phyloP scores from a whole-genome alignment of 2,888 invertebrate genomes.

The Caenorhabditis parvicauda region DNA sequence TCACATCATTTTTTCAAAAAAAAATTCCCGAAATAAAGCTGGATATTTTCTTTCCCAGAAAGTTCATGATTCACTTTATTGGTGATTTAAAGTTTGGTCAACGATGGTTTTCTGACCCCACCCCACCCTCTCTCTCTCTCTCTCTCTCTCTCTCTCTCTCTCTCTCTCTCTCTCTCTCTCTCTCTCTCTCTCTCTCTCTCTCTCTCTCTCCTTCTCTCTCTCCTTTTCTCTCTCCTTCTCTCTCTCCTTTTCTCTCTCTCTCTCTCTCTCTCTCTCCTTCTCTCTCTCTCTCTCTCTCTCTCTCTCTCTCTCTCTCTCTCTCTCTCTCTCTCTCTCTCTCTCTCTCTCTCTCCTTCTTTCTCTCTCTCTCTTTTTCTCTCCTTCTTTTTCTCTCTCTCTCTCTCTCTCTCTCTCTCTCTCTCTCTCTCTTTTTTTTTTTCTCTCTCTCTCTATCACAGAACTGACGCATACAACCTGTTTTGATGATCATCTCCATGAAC shows the following conservation, averaged over 20 bases:
- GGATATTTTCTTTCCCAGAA: no score
- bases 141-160: not conserved
- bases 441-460: not conserved
- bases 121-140: not conserved
- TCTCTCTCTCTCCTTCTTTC: not conserved
- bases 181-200: constrained; percentile 2
- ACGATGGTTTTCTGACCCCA: not conserved
- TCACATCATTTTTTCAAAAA: constrained; percentile 12
- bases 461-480: not conserved
- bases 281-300: constrained; percentile 15
- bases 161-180: not conserved
- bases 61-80: no score
- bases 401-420: not conserved
- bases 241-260: constrained; percentile 8
- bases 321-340: constrained; percentile 2
- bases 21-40: constrained; percentile 1
- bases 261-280: constrained; percentile 6
- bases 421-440: not conserved
- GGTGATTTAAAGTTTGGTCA: no score
- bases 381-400: not conserved
- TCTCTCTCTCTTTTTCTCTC: constrained; percentile 4
- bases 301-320: constrained; percentile 1
- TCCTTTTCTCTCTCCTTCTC: not conserved
- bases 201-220: constrained; percentile 1
- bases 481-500: not conserved